A percentile compares a stretch with the other conserved stretches of the same genome.
These are phyloP conservation scores for Drosophila kikkawai DNA, from an alignment of 1,140 invertebrate species.

Conservation along the genomic window DNA sequence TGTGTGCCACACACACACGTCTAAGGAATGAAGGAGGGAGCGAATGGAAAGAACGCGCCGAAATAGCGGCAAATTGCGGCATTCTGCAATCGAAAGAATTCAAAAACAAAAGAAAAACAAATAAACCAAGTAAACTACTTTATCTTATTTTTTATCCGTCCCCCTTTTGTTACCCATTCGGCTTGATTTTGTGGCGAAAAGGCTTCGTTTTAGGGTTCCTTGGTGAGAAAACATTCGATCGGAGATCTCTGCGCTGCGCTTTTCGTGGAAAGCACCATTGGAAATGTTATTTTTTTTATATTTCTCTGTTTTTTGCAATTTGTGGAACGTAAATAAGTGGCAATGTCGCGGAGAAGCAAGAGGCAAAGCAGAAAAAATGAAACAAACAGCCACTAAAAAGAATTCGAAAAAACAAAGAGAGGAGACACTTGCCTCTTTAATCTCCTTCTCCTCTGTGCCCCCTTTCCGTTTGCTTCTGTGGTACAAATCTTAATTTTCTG, in stretches of 20 bases:
- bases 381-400: no score
- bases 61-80: conserved; percentile 14
- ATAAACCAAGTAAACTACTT: neutral
- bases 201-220: fast-evolving
- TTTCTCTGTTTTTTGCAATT: neutral
- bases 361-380: no score
- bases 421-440: no score
- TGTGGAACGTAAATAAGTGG: neutral
- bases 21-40: neutral
- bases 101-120: neutral
- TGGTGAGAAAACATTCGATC: neutral
- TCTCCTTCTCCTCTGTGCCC: no score
- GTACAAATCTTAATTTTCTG: no score
- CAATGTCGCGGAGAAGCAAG: no score
- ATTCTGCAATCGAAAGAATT: neutral
- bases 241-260: neutral
- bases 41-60: conserved; percentile 7
- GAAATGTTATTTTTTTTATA: neutral
- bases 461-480: no score
- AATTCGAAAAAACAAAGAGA: no score
- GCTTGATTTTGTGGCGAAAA: neutral
- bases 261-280: neutral
- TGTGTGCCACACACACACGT: neutral
- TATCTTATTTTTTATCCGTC: neutral
- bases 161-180: neutral